Percentiles rank a stretch among this genome's conserved stretches.
These are phyloP conservation scores for Beris chalybata DNA, from an alignment of 2,888 invertebrate species.

Conservation along the genomic window DNA sequence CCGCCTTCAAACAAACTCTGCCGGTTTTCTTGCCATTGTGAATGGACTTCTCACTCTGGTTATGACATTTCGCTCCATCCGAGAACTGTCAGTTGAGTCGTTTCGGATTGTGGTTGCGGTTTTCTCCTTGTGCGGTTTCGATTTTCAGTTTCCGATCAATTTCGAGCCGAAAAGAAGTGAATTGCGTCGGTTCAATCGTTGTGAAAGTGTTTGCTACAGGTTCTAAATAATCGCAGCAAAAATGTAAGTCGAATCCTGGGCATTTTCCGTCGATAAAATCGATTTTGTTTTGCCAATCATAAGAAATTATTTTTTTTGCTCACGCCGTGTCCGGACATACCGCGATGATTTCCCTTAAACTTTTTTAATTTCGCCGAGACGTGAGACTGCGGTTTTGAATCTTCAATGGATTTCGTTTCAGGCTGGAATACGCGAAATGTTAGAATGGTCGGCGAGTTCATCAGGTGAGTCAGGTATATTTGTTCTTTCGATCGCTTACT, in stretches of 20 bases:
- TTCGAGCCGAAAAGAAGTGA: too few relatives aligned
- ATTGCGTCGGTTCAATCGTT: too few relatives aligned
- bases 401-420: constrained; percentile 25
- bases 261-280: background rate
- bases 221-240: background rate
- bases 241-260: too few relatives aligned
- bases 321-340: background rate
- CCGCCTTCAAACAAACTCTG: too few relatives aligned
- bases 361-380: background rate
- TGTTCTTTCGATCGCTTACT: background rate
- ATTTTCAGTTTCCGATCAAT: too few relatives aligned
- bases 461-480: constrained; percentile 42
- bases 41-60: too few relatives aligned
- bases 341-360: background rate
- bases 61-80: too few relatives aligned
- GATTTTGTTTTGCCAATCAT: background rate
- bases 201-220: too few relatives aligned
- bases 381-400: constrained; percentile 2
- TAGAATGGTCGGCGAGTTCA: constrained; percentile 43
- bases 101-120: too few relatives aligned
- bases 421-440: constrained; percentile 36
- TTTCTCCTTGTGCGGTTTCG: too few relatives aligned
- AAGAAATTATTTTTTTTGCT: background rate
- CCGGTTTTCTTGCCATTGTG: too few relatives aligned
- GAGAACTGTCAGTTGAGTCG: too few relatives aligned